A percentile compares a stretch with the other conserved stretches of the same genome.
Evolutionary conservation across 2,797 vertebrate genomes (phyloP).

Genomic region (Lates japonicus): DNA sequence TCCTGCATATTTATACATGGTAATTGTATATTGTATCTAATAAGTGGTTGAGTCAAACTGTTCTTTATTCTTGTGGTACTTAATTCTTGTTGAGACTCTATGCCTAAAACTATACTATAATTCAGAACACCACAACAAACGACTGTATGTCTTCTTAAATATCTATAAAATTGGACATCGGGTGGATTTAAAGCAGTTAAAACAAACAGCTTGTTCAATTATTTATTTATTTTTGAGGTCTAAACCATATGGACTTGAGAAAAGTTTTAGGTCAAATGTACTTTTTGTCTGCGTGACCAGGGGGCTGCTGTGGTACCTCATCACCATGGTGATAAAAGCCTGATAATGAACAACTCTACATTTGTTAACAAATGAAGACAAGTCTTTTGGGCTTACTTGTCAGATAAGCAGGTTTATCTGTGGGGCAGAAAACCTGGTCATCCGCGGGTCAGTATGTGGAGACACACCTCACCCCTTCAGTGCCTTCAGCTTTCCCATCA

Average conservation of each 20-base stretch:
- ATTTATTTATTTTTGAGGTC: too few relatives aligned
- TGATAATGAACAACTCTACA: neutral
- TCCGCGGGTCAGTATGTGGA: neutral
- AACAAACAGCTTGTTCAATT: neutral
- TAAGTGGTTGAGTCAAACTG: neutral
- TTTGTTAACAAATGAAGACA: slow-evolving; percentile 20
- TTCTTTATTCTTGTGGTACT: neutral
- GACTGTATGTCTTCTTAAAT: neutral
- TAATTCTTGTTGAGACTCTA: neutral
- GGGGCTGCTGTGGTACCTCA: neutral
- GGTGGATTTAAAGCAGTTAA: neutral
- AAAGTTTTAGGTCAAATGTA: neutral
- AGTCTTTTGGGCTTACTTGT: slow-evolving; percentile 3
- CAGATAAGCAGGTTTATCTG: slow-evolving; percentile 40
- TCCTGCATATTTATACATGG: neutral
- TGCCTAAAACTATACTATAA: neutral
- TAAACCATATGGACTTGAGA: neutral
- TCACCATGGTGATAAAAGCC: neutral
- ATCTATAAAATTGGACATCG: neutral
- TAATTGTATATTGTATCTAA: neutral
- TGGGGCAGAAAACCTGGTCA: neutral
- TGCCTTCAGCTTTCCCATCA: slow-evolving; percentile 22
- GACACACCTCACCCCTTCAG: slow-evolving; percentile 16
- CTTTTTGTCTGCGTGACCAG: neutral
- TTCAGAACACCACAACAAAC: neutral